Base-by-base conservation (phyloP, 2,888 invertebrate genomes). In the Protophormia terraenovae region DNA sequence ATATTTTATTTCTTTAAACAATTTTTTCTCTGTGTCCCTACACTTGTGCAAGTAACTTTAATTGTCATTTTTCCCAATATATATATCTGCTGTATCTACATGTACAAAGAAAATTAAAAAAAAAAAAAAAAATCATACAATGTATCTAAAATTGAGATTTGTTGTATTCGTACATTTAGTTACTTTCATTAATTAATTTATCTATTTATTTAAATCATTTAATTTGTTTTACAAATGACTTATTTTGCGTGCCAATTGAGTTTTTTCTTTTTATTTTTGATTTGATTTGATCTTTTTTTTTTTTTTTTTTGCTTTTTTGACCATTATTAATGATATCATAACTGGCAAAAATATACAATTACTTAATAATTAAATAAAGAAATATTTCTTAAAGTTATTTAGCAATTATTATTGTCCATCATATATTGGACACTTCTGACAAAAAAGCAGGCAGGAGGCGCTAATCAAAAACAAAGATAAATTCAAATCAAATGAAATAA, bases 121-220 rank as follows among this genome's bases (percentile, higher is more conserved):
- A 16, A n/a, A 47, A 45, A 16, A n/a, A 50, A 3, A 22, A 22
- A 24, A 3, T 14, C 24, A 53, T 24, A 22, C 12, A 53, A 53
- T 53, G n/a, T n/a, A 55, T 27, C 8, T 22, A 22, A n/a, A n/a
- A n/a, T 22, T 3, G 22, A 47, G 16, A 22, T 22, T 24, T 22
- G 50, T 50, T 7, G 3, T 1, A n/a, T 29, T n/a, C 55, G 6
- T 3, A 19, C 35, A 32, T 32, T 60, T 71, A 35, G 50, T 45
- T 55, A 45, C 45, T 58, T 72, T 35, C 16, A 47, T 73, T 73
- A 53, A 72, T 79, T 71, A 80, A 80, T 67, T 58, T 47, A 67
- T n/a, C n/a, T n/a, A n/a, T 67, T 73, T 73, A 73, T 80, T 73
- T 73, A 60, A 79, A 80, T 80, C 35, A 60, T 80, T 66, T 67